Evolutionary conservation across 2,113 vertebrate species (phyloP), one percentile per base, ranked within the genome.

Genomic region (Eleginops maclovinus): DNA sequence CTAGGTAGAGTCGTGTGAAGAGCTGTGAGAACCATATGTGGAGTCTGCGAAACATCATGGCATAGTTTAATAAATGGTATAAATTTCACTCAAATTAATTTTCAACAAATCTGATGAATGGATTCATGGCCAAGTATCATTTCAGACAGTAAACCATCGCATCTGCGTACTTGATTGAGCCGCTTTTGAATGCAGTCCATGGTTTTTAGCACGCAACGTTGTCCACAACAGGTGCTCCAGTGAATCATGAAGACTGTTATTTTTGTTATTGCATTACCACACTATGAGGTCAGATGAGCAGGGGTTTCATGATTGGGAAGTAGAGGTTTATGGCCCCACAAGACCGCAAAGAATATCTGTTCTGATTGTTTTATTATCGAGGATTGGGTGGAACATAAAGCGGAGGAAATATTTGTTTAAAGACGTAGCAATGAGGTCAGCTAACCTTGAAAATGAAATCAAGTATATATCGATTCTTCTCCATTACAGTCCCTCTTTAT

Each of bases 101-200:
- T 89, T 90, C 88, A 79, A 80, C 85, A 86, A 91, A 89, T 90
- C 86, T 81, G 84, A 89, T 78, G 85, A 91, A 85, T 69, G 86
- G 76, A 72, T 73, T 70, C 63, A 2, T 71, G 3, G 88, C 53
- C 88, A 87, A 87, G 84, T 81, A 87, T 89, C 85, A 87, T 85
- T 90, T 88, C 75, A 85, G 90, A 81, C 81, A 83, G 83, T 86
- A 89, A 89, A 83, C 55, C 77, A 47, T 41, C 1, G 68, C 90
- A 90, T 88, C 91, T 92, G 91, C 31, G 19, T 31, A 17, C 80
- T 78, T 88, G 77, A 89, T 87, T 81, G 58, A 46, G n/a, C 47
- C 5, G 53, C 49, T 60, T 78, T 86, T 88, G 82, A 89, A 87
- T 40, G 51, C 3, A 19, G 19, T 73, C 89, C 89, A 87, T 41